Evolutionary conservation across 2,888 invertebrate species (phyloP), one percentile per base, ranked within the genome.

Genomic region (Mylabris sibirica): DNA sequence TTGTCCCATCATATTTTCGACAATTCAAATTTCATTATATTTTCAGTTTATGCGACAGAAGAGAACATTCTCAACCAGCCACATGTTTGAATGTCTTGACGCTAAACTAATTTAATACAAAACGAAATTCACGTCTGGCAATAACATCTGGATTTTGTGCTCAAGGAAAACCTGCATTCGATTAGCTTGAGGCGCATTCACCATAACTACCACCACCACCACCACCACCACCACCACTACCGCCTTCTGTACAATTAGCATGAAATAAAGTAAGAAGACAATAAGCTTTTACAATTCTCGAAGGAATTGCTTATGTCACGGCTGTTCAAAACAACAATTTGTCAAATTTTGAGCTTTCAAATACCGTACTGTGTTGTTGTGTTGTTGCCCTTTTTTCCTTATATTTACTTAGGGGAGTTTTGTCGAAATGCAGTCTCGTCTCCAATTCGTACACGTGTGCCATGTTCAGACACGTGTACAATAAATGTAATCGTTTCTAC

Each of bases 251-350:
- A 57, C 38, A 62, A 62, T 62, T 62, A 62, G 62, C 62, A 62
- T 62, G 62, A 62, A 41, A 35, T 44, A 44, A 41, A 41, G 41
- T 62, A 62, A 62, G 41, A 62, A 38, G 26, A 62, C 41, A 62
- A 62, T 62, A 61, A 61, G 61, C 63, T 53, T 67, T 67, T 59
- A 24, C 41, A 65, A 41, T 24, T 65, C 35, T 38, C 41, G n/a
- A 65, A 38, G 34, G 38, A 57, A 57, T 57, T 57, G 57, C 57
- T 57, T 57, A n/a, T 57, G 57, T 57, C 57, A 57, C 26, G 57
- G 26, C 57, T 57, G 57, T 57, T 57, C 57, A 2, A 5, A 57
- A 57, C 57, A 57, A 57, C 57, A 57, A 57, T 57, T 57, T 57
- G 57, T 57, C 57, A 57, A 57, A 57, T 26, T 57, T 57, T 57